phyloP scores from a whole-genome alignment of 92 coral and sea anemone species.

The Paramuricea clavata region DNA sequence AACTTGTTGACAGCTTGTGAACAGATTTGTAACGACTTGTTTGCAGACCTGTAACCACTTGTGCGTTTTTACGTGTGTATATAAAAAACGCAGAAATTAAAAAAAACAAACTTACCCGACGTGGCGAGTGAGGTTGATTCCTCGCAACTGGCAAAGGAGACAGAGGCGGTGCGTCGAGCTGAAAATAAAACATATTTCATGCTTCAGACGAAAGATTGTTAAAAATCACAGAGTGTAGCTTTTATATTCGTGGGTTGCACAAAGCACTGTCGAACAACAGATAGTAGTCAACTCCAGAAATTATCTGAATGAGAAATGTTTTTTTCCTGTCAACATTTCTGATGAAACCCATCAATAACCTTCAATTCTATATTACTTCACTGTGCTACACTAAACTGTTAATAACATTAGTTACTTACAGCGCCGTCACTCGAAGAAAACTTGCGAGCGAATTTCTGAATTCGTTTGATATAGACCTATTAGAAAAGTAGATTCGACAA shows the following conservation, averaged over 20 bases:
- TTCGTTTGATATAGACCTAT: constrained; percentile 91
- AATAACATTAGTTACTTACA: constrained; percentile 68
- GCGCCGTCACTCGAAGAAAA: constrained; percentile 87
- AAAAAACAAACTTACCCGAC: constrained; percentile 56
- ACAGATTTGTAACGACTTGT: too few species aligned
- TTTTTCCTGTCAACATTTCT: too few species aligned
- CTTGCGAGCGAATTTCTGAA: constrained; percentile 92
- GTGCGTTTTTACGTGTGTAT: too few species aligned
- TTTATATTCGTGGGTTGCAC: too few species aligned
- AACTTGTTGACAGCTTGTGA: too few species aligned
- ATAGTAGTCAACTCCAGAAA: too few species aligned
- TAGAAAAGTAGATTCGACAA: neutral
- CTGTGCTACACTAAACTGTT: neutral
- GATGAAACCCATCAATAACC: too few species aligned
- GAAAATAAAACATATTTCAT: too few species aligned
- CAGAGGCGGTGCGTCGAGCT: constrained; percentile 96
- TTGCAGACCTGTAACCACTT: too few species aligned
- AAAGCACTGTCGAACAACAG: too few species aligned
- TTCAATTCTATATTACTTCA: neutral
- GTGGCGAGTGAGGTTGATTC: constrained; percentile 94
- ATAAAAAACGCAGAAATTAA: neutral
- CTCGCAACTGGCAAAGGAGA: constrained; percentile 94
- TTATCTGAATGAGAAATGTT: too few species aligned
- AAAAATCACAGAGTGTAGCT: too few species aligned
- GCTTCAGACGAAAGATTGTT: constrained; percentile 2